These are phyloP conservation scores for Piliocolobus tephrosceles DNA, from an alignment of 2,113 vertebrate species.

Conservation along the genomic window DNA sequence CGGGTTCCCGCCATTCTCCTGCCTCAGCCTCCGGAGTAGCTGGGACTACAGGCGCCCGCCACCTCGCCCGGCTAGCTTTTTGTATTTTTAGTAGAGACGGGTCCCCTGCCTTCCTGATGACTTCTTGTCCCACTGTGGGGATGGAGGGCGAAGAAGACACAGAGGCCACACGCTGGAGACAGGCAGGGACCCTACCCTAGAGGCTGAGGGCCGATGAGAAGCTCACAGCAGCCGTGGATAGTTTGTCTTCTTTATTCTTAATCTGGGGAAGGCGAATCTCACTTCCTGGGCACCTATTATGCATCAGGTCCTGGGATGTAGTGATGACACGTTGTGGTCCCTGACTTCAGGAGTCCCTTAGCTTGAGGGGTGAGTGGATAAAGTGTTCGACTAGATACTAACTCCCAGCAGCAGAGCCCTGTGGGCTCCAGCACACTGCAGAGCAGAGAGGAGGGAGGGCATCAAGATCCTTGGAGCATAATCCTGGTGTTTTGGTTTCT, in stretches of 20 bases:
- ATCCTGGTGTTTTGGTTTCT: not conserved
- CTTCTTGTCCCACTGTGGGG: too few relatives aligned
- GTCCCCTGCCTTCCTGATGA: not conserved
- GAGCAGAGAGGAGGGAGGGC: not conserved
- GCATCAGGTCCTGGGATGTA: not conserved
- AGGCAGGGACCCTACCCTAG: not conserved
- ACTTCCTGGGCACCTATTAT: not conserved
- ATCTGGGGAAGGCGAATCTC: accelerated
- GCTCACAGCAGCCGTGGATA: not conserved
- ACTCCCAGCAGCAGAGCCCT: not conserved
- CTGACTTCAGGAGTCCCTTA: not conserved
- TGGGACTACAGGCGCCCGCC: too few relatives aligned
- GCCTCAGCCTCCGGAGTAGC: too few relatives aligned
- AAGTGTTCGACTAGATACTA: not conserved
- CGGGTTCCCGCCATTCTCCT: too few relatives aligned
- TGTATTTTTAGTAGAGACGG: too few relatives aligned
- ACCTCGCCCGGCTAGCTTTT: too few relatives aligned
- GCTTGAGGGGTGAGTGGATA: not conserved
- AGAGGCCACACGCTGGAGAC: not conserved
- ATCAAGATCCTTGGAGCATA: too few relatives aligned
- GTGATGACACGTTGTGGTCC: not conserved
- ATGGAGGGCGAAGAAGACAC: accelerated
- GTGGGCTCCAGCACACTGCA: accelerated
- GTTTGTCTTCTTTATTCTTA: not conserved
- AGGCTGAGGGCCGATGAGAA: not conserved